These are phyloP conservation scores for Oryzias curvinotus DNA, from an alignment of 2,113 vertebrate genomes.

Conservation along the genomic window DNA sequence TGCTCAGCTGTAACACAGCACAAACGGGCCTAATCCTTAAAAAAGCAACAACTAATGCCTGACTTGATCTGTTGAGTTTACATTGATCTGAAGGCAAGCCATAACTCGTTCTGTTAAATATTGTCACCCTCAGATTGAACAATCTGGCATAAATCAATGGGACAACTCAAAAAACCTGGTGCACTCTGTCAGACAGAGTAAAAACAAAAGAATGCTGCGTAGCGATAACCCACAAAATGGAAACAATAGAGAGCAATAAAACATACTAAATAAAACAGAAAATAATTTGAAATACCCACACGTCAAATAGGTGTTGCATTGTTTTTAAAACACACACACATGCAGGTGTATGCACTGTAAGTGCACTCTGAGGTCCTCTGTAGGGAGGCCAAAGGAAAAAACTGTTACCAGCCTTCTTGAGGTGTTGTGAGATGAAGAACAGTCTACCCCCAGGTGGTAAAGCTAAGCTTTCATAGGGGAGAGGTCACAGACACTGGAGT, in stretches of 20 bases:
- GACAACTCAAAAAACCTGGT: conserved; percentile 20
- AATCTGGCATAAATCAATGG: conserved; percentile 6
- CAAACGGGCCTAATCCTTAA: conserved; percentile 56
- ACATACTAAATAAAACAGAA: not conserved
- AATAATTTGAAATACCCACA: conserved; percentile 23
- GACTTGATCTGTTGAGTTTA: conserved; percentile 39
- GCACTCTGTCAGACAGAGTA: conserved; percentile 38
- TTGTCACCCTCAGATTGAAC: conserved; percentile 28
- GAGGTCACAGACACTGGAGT: conserved; percentile 57
- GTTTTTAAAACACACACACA: conserved; percentile 26
- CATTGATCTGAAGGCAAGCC: conserved; percentile 31
- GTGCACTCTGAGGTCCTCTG: conserved; percentile 48
- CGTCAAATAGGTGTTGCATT: conserved; percentile 44
- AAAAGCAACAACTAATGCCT: conserved; percentile 51
- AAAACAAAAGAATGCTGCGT: conserved; percentile 41
- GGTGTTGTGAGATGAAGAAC: conserved; percentile 66
- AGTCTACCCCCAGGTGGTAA: conserved; percentile 62
- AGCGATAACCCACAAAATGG: conserved; percentile 29
- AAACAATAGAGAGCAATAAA: conserved; percentile 4
- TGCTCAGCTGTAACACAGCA: conserved; percentile 49
- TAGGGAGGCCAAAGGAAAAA: conserved; percentile 23
- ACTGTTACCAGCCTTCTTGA: conserved; percentile 41
- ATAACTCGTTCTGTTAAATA: conserved; percentile 32
- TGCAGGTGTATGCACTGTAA: conserved; percentile 16
- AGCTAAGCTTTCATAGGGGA: conserved; percentile 60